Evolutionary conservation across 2,113 vertebrate genomes (phyloP).

Genomic region (Barbus barbus): DNA sequence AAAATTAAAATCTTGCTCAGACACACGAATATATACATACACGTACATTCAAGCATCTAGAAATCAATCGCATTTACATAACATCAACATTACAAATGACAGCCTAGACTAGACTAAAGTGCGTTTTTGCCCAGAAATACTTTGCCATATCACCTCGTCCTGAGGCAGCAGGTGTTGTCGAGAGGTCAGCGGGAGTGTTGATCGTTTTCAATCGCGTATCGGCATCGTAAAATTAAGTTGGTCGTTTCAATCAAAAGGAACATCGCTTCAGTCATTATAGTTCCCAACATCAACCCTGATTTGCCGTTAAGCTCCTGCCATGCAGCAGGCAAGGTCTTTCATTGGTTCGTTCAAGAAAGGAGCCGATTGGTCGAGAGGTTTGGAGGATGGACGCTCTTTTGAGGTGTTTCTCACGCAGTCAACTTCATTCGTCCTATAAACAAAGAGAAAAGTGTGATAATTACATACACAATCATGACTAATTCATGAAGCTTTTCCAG

Average conservation of each 20-base stretch:
- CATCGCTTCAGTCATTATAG: not conserved
- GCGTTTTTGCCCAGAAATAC: conserved; percentile 69
- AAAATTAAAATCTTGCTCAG: conserved; percentile 23
- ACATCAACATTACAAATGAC: conserved; percentile 55
- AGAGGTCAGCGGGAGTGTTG: not conserved
- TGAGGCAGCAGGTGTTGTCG: conserved; percentile 24
- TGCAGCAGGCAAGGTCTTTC: not conserved
- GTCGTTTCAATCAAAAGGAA: conserved; percentile 3
- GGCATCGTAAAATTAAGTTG: conserved; percentile 2
- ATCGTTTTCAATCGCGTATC: not conserved
- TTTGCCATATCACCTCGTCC: conserved; percentile 59
- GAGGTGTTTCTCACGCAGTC: conserved; percentile 59
- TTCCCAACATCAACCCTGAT: conserved; percentile 40
- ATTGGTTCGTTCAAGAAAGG: not conserved
- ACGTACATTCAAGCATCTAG: conserved; percentile 58
- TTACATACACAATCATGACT: not conserved
- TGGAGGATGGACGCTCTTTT: conserved; percentile 3
- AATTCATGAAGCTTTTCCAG: not conserved
- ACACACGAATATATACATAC: conserved; percentile 34
- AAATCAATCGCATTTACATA: conserved; percentile 32
- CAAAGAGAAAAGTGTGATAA: not conserved
- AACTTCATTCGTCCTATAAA: conserved; percentile 76
- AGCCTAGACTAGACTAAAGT: conserved; percentile 67
- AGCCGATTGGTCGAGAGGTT: conserved; percentile 22
- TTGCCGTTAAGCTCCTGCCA: conserved; percentile 11